Evolutionary conservation across 1,140 invertebrate genomes (phyloP).

Genomic region (Diachasmimorpha longicaudata): DNA sequence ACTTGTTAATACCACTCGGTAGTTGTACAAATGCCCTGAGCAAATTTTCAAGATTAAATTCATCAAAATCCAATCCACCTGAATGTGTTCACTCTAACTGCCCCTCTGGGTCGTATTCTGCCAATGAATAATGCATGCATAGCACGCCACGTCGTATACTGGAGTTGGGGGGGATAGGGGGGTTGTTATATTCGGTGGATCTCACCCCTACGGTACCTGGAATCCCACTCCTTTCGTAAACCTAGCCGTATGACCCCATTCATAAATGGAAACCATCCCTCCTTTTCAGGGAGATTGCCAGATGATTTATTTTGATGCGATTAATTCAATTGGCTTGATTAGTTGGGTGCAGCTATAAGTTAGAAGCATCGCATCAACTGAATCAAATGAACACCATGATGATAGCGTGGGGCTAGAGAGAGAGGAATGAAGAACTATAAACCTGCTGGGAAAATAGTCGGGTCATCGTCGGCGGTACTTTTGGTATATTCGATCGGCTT

Average conservation of each 20-base stretch:
- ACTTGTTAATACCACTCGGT: constrained; percentile 50
- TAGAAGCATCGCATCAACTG: no score
- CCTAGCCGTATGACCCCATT: not conserved
- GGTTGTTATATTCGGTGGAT: not conserved
- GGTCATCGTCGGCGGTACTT: no score
- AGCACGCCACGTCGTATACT: constrained; percentile 23
- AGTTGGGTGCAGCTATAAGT: no score
- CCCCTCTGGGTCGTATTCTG: constrained; percentile 40
- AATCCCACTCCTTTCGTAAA: not conserved
- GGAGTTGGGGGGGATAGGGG: not conserved
- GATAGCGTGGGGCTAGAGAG: no score
- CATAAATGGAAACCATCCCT: not conserved
- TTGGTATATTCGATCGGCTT: no score
- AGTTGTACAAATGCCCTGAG: constrained; percentile 44
- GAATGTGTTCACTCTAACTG: constrained; percentile 27
- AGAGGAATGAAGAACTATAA: no score
- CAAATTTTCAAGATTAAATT: constrained; percentile 61
- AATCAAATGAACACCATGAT: no score
- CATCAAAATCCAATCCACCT: constrained; percentile 60
- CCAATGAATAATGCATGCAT: constrained; percentile 60
- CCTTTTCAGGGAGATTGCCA: not conserved
- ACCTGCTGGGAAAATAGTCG: no score
- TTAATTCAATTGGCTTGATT: not conserved
- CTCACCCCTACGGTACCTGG: not conserved
- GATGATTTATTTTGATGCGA: not conserved